Evolutionary conservation across 2,113 vertebrate genomes (phyloP).

Genomic region (Oncorhynchus nerka): DNA sequence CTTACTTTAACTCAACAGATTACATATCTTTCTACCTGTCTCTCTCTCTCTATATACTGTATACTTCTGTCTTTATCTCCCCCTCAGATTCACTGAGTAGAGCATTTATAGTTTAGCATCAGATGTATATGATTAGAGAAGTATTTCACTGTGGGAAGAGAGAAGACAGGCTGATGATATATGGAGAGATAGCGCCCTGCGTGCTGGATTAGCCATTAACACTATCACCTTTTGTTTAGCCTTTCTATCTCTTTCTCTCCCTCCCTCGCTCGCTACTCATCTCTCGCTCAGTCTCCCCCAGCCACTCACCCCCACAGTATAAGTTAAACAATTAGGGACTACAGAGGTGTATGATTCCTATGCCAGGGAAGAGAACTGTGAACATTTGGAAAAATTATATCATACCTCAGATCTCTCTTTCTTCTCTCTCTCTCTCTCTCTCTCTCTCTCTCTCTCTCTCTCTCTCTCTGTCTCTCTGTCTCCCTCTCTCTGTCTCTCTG

Average conservation of each 20-base stretch:
- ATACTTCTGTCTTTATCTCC: not conserved
- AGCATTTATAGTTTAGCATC: not conserved
- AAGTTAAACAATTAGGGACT: conserved; percentile 43
- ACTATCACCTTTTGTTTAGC: not conserved
- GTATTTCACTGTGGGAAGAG: conserved; percentile 2
- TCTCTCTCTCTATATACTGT: not conserved
- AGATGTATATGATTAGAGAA: conserved; percentile 4
- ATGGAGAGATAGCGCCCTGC: conserved; percentile 3
- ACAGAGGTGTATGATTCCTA: conserved; percentile 34
- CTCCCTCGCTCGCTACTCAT: not conserved
- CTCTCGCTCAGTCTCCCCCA: conserved; percentile 2
- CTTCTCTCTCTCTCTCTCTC: not conserved
- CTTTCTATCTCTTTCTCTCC: conserved; percentile 1
- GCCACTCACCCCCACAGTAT: conserved; percentile 17
- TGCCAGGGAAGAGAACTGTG: conserved; percentile 23
- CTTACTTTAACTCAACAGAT: not conserved
- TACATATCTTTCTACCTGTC: conserved; percentile 1
- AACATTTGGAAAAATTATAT: conserved; percentile 32
- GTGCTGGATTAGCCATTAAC: conserved; percentile 6
- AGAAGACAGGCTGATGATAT: conserved; percentile 9
- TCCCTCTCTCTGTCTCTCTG: not conserved
- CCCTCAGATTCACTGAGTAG: not conserved
- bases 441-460: not conserved
- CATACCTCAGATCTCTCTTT: conserved; percentile 33
- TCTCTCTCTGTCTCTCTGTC: not conserved